Conservation (phyloP, 2,797 vertebrate genomes). For the Chelmon rostratus region DNA sequence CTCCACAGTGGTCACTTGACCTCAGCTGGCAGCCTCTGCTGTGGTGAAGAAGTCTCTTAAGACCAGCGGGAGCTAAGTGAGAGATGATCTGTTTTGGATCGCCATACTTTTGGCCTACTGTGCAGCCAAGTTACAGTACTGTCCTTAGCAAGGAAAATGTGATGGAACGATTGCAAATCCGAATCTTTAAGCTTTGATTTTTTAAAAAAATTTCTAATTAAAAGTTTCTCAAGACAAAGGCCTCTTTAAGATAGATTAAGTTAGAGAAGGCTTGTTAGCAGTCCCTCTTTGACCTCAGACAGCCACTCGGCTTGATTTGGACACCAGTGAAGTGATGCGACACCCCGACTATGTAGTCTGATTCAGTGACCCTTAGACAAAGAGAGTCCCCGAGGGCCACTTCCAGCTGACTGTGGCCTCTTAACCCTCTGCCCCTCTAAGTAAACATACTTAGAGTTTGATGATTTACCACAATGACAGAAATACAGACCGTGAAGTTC, state of each 20-base stretch:
- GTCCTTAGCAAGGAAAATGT: conserved; percentile 35
- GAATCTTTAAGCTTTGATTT: conserved; percentile 13
- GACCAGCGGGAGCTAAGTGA: conserved; percentile 31
- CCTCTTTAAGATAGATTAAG: neutral
- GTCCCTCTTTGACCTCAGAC: conserved; percentile 7
- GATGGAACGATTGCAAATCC: conserved; percentile 21
- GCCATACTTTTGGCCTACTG: neutral
- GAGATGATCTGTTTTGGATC: conserved; percentile 36
- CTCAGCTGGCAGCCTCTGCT: conserved; percentile 14
- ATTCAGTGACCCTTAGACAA: conserved; percentile 39
- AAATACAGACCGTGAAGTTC: conserved; percentile 15
- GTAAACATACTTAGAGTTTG: conserved; percentile 62
- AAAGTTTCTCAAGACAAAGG: conserved; percentile 1
- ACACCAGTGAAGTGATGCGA: conserved; percentile 20
- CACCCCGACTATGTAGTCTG: conserved; percentile 18
- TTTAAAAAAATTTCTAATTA: conserved; percentile 5
- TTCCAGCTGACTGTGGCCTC: conserved; percentile 61
- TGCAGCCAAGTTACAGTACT: conserved; percentile 13
- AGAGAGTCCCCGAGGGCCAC: conserved; percentile 58
- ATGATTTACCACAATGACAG: conserved; percentile 54
- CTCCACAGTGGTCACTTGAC: conserved; percentile 24
- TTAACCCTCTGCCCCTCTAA: conserved; percentile 68
- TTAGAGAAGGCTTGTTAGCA: neutral
- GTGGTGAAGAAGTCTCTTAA: conserved; percentile 32
- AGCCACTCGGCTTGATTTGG: conserved; percentile 30